Evolutionary conservation across 2,888 invertebrate genomes (phyloP), one percentile per base, ranked within the genome.

Genomic region (Spodoptera exigua): DNA sequence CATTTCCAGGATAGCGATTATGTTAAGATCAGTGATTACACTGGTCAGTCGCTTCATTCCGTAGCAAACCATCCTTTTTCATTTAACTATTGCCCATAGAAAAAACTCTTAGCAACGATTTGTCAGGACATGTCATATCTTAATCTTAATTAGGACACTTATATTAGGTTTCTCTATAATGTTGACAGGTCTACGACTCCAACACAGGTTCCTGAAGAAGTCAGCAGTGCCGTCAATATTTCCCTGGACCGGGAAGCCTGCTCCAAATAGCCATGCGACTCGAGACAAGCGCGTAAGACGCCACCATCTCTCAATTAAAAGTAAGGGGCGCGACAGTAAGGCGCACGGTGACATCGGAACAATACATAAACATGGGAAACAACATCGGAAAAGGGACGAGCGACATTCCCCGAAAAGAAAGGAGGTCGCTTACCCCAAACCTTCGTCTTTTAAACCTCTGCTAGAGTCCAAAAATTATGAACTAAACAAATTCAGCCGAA

Each of bases 1-100:
- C 60, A 60, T 44, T 61, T 61, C 34, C 49, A 39, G 10, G 21
- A 37, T 3, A 10, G 10, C 13, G 43, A 60, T 16, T 60, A 44
- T 34, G 18, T 48, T 17, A 12, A 37, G 34, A 4, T 37, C 27
- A 16, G 14, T 10, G 32, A 32, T 7, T 14, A 4, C 32, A 47
- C 59, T 36, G 60, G 60, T 59, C 16, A 37, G 59, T 27, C 27
- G 27, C 27, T 27, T 5, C 4, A 27, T 27, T 1, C 27, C 27
- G 0, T 27, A 27, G 18, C 18, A 27, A 27, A 27, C 9, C 27
- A 27, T 27, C 5, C 5, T 7, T 27, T 9, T 27, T 27, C 7
- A 27, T 27, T 21, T 21, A 5, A 21, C 5, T 5, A 3, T 2
- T 3, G 4, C 5, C 21, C 2, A 5, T 5, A 21, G 5, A 0